Conservation (phyloP, 2,888 invertebrate species). For the Perizoma flavofasciatum region DNA sequence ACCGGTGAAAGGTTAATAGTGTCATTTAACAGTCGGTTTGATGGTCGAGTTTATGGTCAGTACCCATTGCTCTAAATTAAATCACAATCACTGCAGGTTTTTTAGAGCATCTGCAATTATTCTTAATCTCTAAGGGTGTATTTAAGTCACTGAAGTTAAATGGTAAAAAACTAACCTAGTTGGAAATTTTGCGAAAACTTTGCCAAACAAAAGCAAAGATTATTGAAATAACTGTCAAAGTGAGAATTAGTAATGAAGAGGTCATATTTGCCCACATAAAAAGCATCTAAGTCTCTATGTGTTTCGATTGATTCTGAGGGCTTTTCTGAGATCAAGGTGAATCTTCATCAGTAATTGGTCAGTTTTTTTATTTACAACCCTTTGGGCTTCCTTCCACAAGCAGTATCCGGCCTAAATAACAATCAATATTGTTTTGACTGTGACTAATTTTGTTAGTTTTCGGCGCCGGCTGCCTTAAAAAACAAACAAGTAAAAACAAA, state of each 20-base stretch:
- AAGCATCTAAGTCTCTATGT: no score
- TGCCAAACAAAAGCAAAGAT: no score
- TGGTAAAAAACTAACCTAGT: no score
- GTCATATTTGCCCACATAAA: no score
- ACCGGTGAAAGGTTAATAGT: constrained; percentile 72
- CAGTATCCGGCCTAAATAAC: constrained; percentile 60
- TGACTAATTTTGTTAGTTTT: constrained; percentile 78
- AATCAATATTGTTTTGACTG: constrained; percentile 62
- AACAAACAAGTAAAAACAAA: constrained; percentile 73
- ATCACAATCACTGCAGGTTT: constrained; percentile 50
- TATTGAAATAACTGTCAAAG: no score
- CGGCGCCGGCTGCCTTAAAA: constrained; percentile 71
- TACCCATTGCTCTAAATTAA: constrained; percentile 69
- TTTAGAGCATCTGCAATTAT: constrained; percentile 11
- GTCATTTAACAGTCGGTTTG: constrained; percentile 68
- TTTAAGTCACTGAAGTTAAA: background rate
- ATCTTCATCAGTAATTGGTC: no score
- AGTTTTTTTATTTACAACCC: constrained; percentile 11
- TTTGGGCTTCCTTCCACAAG: constrained; percentile 46
- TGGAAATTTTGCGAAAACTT: no score
- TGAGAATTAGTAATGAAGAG: no score
- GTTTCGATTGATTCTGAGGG: no score
- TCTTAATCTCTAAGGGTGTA: constrained; percentile 13
- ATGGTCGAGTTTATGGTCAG: constrained; percentile 64
- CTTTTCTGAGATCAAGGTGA: no score